Base-by-base conservation (phyloP, 2,113 vertebrate species). In the Noturus placidus region DNA sequence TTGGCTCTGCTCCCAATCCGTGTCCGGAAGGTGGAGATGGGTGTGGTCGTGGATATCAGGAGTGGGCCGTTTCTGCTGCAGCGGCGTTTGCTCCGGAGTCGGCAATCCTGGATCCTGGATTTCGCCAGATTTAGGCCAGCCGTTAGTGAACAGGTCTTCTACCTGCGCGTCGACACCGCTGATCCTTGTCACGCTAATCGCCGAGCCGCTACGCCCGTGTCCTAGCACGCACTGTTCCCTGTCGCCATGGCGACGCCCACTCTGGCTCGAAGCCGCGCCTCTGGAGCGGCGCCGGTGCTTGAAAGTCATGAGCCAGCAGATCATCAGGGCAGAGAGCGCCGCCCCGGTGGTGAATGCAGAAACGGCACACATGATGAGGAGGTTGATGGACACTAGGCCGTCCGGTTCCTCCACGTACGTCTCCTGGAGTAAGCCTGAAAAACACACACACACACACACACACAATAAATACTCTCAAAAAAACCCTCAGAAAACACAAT, bases 291-390 rank as follows among this genome's bases (percentile, higher is more conserved):
- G 96, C 42, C 97, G 96, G 89, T 97, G 97, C 27, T 97, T 97
- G 90, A 97, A 97, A 6, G 96, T 97, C 94, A 99, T 96, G 90
- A 97, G 96, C 97, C 98, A 98, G 93, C 98, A 99, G 83, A 99
- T 97, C 33, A 96, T 96, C 91, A 99, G 96, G 76, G 97, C 98
- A 0, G 98, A 99, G 91, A 99, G 96, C 86, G 97, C 93, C 3
- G 97, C 97, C 63, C 98, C 98, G 0, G 97, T 98, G 87, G 97
- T 95, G 30, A 99, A 99, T 20, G 98, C 98, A 0, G 97, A 97
- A 1, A 99, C 97, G 0, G 98, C 98, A 69, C 97, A 98, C 22
- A 97, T 96, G 85, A 99, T 97, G 93, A 99, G 93, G 22, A 99
- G 94, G 93, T 98, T 98, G 82, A 99, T 96, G 0, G 98, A 99